These are phyloP conservation scores for Ernsta delagoae DNA, from an alignment of 2,888 invertebrate species.

Conservation along the genomic window DNA sequence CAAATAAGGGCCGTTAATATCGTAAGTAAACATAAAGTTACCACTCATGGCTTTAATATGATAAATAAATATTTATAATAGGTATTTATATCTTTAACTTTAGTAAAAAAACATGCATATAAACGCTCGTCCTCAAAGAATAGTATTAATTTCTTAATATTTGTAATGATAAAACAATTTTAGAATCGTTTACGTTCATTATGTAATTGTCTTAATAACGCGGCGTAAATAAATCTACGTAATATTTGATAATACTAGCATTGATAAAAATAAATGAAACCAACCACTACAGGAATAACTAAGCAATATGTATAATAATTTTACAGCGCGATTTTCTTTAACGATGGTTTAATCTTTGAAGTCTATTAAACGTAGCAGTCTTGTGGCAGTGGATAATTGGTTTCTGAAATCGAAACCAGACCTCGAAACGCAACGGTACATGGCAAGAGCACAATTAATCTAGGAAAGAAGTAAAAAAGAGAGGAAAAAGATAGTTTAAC, in stretches of 20 bases:
- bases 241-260: too few species aligned
- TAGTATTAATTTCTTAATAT: too few species aligned
- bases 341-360: conserved; percentile 2
- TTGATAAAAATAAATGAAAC: not conserved
- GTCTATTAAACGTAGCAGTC: conserved; percentile 16
- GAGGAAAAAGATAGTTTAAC: too few species aligned
- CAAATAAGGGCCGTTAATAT: not conserved
- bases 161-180: too few species aligned
- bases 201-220: not conserved
- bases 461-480: not conserved
- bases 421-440: too few species aligned
- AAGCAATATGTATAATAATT: too few species aligned
- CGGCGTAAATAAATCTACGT: not conserved
- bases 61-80: too few species aligned
- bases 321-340: not conserved
- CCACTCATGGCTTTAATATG: not conserved
- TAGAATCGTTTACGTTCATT: not conserved
- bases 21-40: not conserved
- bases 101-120: not conserved
- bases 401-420: conserved; percentile 25
- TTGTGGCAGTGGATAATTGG: conserved; percentile 25
- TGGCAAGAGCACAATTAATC: not conserved
- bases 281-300: not conserved
- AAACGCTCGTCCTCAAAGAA: not conserved
- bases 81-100: too few species aligned